Evolutionary conservation across 2,888 invertebrate species (phyloP).

Genomic region (Mesoligia furuncula): DNA sequence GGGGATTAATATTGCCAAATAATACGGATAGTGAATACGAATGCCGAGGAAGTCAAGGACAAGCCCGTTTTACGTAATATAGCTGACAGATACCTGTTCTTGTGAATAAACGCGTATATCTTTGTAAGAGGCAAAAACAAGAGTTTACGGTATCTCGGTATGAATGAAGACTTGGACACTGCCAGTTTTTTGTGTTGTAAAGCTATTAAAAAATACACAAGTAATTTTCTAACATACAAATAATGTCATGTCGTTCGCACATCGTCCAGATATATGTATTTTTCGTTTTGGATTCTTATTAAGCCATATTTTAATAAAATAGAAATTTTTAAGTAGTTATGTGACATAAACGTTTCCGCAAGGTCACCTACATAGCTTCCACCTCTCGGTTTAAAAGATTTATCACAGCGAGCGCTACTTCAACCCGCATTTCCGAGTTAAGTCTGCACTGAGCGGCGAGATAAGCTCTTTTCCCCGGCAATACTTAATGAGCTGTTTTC

Average conservation of each 20-base stretch:
- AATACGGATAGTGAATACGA: constrained; percentile 43
- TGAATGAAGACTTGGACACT: constrained; percentile 15
- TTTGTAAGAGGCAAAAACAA: constrained; percentile 50
- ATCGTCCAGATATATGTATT: not conserved
- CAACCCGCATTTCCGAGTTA: constrained; percentile 35
- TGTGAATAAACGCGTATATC: constrained; percentile 29
- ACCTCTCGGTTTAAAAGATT: constrained; percentile 35
- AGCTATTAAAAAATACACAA: not conserved
- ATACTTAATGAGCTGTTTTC: constrained; percentile 46
- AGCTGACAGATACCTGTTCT: constrained; percentile 40
- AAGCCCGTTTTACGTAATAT: constrained; percentile 47
- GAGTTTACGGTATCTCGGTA: constrained; percentile 19
- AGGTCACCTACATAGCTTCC: not conserved
- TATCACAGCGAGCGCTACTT: constrained; percentile 20
- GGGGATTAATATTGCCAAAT: constrained; percentile 51
- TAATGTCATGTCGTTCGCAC: not conserved
- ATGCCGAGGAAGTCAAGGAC: constrained; percentile 41
- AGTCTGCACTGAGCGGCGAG: constrained; percentile 27
- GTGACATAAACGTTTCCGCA: not conserved
- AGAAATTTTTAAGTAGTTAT: not conserved
- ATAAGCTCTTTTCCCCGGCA: constrained; percentile 39
- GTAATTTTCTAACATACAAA: not conserved
- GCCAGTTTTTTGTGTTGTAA: not conserved
- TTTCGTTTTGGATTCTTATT: not conserved
- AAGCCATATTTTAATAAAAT: not conserved